Conservation (phyloP, 1,140 invertebrate genomes). For the Venturia canescens region DNA sequence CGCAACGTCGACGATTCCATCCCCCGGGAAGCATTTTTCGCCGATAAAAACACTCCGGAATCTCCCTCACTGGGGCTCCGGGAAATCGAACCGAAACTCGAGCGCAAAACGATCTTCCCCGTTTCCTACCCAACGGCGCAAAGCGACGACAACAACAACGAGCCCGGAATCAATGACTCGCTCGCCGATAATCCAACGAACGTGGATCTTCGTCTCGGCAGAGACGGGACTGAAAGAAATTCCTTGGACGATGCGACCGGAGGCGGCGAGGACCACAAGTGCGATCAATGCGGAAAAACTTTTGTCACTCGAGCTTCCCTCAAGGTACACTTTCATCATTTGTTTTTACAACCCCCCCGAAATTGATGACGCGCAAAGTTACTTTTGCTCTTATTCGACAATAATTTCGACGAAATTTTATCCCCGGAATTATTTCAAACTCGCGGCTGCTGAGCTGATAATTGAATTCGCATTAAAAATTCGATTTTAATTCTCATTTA, state of each 20-base stretch:
- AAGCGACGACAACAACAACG: constrained; percentile 65
- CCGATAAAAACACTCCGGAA: constrained; percentile 26
- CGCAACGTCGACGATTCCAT: constrained; percentile 38
- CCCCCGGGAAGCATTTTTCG: constrained; percentile 1
- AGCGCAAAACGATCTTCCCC: neutral
- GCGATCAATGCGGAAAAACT: constrained; percentile 75
- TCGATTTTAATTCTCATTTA: too few relatives aligned
- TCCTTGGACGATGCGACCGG: neutral
- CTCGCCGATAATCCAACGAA: constrained; percentile 2
- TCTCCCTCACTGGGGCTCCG: neutral
- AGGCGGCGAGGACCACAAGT: constrained; percentile 63
- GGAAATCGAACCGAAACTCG: neutral
- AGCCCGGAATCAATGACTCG: constrained; percentile 31
- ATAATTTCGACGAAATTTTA: too few relatives aligned
- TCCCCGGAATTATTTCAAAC: too few relatives aligned
- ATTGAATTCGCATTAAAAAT: too few relatives aligned
- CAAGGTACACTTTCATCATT: constrained; percentile 71
- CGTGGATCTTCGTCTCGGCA: constrained; percentile 17
- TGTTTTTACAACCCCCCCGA: too few relatives aligned
- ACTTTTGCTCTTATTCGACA: too few relatives aligned
- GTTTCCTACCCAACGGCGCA: constrained; percentile 23
- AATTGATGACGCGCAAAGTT: too few relatives aligned
- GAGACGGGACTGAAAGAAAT: constrained; percentile 2
- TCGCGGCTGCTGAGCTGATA: too few relatives aligned
- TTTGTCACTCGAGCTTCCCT: constrained; percentile 74